Percentiles rank a stretch among this genome's conserved stretches.
phyloP scores from a whole-genome alignment of 2,888 invertebrate species.

The Brachycybe producta region DNA sequence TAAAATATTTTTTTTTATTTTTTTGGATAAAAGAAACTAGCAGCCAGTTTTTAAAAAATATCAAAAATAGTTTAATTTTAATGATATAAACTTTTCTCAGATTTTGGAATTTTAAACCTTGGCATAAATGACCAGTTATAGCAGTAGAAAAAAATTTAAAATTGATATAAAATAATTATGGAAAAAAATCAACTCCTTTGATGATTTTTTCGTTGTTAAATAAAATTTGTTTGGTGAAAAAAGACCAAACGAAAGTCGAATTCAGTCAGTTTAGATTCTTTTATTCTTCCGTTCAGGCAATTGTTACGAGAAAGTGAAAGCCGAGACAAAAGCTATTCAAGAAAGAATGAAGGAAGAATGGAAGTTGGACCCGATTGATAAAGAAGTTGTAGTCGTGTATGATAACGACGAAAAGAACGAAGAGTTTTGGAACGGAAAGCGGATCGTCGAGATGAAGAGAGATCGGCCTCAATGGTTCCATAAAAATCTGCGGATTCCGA shows the following conservation, averaged over 20 bases:
- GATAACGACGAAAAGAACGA: constrained; percentile 53
- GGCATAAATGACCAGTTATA: no score
- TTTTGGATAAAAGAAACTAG: no score
- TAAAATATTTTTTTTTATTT: no score
- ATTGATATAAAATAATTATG: constrained; percentile 6
- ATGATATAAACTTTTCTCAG: no score
- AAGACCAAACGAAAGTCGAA: no score
- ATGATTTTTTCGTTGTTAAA: no score
- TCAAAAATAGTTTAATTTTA: no score
- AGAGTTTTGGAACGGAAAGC: constrained; percentile 42
- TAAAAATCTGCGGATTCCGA: constrained; percentile 50
- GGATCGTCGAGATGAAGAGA: constrained; percentile 73
- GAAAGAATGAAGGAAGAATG: constrained; percentile 56
- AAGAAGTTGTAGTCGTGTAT: constrained; percentile 75
- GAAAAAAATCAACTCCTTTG: not conserved
- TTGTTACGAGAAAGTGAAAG: constrained; percentile 68
- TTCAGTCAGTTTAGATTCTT: constrained; percentile 8
- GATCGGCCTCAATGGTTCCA: constrained; percentile 78
- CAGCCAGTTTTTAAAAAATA: no score
- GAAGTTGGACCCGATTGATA: constrained; percentile 57
- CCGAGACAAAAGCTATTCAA: constrained; percentile 69
- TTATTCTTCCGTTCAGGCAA: constrained; percentile 45
- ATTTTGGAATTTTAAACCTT: no score
- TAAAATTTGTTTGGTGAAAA: constrained; percentile 4
- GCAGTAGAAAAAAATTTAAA: constrained; percentile 1